Conservation (phyloP, 2,113 vertebrate species). For the Neolamprologus fasciatus region DNA sequence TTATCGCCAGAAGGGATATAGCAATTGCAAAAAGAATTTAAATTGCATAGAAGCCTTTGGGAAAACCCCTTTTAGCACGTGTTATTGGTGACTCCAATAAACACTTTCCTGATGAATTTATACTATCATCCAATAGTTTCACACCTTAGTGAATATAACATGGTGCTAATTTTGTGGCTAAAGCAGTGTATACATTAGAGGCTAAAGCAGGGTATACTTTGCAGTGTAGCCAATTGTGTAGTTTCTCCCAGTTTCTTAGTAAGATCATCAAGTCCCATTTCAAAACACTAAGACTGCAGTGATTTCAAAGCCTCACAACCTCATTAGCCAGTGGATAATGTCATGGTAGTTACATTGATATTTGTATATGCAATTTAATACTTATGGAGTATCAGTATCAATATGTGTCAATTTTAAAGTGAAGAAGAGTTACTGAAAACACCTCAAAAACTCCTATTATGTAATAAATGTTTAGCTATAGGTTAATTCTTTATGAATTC, state of each 20-base stretch:
- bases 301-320: neutral
- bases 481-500: neutral
- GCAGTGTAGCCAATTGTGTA: neutral
- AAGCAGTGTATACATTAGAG: neutral
- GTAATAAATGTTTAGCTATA: neutral
- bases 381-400: neutral
- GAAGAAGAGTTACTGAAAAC: neutral
- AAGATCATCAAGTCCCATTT: neutral
- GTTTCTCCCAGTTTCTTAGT: neutral
- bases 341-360: neutral
- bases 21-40: neutral
- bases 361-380: neutral
- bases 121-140: neutral
- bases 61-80: neutral
- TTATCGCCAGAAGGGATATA: neutral
- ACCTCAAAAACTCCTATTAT: neutral
- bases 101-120: neutral
- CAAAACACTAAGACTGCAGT: neutral
- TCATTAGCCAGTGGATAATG: neutral
- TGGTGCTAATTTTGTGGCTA: neutral
- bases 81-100: neutral
- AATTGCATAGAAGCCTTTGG: neutral
- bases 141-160: neutral
- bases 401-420: neutral
- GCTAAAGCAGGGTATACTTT: neutral